A percentile compares a stretch with the other conserved stretches of the same genome.
These are phyloP conservation scores for Puma concolor DNA, from an alignment of 2,113 vertebrate species.

Conservation along the genomic window DNA sequence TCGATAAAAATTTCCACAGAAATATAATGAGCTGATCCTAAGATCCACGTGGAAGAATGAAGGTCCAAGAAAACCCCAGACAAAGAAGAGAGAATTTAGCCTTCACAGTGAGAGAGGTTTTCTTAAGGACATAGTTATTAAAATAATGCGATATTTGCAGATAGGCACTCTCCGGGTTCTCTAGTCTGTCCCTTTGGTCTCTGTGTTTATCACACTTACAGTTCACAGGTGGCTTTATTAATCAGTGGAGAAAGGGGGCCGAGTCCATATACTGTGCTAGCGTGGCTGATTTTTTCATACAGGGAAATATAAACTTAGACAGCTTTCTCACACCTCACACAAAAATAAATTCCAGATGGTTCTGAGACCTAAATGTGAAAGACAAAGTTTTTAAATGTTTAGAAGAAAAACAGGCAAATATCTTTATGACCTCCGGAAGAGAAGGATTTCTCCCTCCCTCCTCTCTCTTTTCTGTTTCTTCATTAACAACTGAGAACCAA, in stretches of 20 bases:
- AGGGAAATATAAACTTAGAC: constrained; percentile 6
- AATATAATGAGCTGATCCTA: not conserved
- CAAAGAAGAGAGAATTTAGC: not conserved
- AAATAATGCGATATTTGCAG: not conserved
- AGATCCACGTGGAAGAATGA: not conserved
- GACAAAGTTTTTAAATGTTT: constrained; percentile 36
- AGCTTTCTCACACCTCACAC: constrained; percentile 51
- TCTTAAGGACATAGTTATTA: not conserved
- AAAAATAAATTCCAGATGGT: constrained; percentile 64
- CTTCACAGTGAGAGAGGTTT: not conserved
- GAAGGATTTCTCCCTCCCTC: not conserved
- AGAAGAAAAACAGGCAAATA: constrained; percentile 23
- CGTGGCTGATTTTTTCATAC: not conserved
- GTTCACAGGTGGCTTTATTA: not conserved
- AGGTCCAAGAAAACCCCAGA: not conserved
- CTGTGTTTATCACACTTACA: not conserved
- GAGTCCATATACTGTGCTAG: not conserved
- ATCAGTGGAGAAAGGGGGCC: not conserved
- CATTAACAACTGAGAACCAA: not conserved
- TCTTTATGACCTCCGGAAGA: not conserved
- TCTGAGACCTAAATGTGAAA: constrained; percentile 53
- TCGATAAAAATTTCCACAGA: not conserved
- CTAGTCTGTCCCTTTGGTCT: not conserved
- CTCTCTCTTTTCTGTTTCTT: not conserved
- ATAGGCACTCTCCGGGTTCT: not conserved